Conservation (phyloP, 2,113 vertebrate genomes). For the Malurus alboscapulatus region DNA sequence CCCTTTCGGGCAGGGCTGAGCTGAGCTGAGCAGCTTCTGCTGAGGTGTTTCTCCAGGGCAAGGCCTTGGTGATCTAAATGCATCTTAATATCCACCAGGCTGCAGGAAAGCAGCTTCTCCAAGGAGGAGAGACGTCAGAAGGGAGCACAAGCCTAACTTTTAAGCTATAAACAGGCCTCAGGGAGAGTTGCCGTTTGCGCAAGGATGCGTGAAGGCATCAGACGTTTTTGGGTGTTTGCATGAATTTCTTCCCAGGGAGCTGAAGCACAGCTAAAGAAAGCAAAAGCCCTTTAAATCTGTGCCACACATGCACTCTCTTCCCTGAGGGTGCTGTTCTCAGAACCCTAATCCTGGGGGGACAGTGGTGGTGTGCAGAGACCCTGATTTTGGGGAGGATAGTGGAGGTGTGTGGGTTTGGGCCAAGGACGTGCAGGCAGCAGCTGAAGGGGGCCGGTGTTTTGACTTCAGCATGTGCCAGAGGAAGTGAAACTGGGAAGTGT, state of each 20-base stretch:
- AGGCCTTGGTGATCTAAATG: neutral
- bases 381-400: neutral
- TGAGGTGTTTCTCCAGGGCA: neutral
- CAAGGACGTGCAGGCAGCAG: neutral
- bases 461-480: constrained; percentile 37
- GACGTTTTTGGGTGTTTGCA: neutral
- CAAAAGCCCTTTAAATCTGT: neutral
- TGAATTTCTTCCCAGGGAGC: neutral
- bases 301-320: rapidly evolving
- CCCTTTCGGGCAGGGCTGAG: neutral
- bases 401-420: neutral
- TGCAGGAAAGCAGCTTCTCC: neutral
- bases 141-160: neutral
- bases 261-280: neutral
- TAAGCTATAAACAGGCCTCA: rapidly evolving
- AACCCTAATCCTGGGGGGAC: neutral
- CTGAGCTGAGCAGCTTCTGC: neutral
- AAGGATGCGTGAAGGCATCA: rapidly evolving
- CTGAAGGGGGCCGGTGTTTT: constrained; percentile 9
- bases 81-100: neutral
- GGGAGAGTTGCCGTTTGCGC: rapidly evolving
- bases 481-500: constrained; percentile 37
- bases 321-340: neutral
- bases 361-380: rapidly evolving
- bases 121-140: neutral